Conservation (phyloP, 2,888 invertebrate species). For the Eugnorisma glareosa region DNA sequence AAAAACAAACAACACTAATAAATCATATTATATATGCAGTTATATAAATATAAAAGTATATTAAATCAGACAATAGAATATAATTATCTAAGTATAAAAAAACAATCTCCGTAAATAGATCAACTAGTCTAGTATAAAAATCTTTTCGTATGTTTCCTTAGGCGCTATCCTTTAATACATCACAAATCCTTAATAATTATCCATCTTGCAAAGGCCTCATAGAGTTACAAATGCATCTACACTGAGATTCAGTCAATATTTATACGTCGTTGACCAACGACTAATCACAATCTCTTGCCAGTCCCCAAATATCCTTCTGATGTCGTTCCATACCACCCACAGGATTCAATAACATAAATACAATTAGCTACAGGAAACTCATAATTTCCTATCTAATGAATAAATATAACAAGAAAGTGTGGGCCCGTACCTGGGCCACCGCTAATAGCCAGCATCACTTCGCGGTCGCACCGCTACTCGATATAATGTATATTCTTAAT, state of each 20-base stretch:
- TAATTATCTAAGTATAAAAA: slow-evolving; percentile 91
- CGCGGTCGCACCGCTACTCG: slow-evolving; percentile 90
- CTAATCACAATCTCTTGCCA: slow-evolving; percentile 91
- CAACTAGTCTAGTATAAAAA: slow-evolving; percentile 91
- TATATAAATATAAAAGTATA: slow-evolving; percentile 90
- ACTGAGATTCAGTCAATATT: slow-evolving; percentile 91
- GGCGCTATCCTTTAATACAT: slow-evolving; percentile 91
- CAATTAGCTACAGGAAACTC: slow-evolving; percentile 90
- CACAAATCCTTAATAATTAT: slow-evolving; percentile 91
- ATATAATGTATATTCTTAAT: slow-evolving; percentile 84
- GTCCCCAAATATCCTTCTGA: slow-evolving; percentile 87
- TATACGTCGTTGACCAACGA: slow-evolving; percentile 91
- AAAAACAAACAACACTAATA: slow-evolving; percentile 91
- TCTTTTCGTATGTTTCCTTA: slow-evolving; percentile 91
- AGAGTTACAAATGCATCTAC: slow-evolving; percentile 91
- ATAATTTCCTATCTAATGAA: slow-evolving; percentile 90
- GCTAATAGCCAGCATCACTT: slow-evolving; percentile 88
- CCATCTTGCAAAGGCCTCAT: slow-evolving; percentile 91
- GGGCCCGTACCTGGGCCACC: slow-evolving; percentile 81
- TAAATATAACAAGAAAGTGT: slow-evolving; percentile 89
- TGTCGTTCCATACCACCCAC: slow-evolving; percentile 88
- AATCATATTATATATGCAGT: slow-evolving; percentile 88
- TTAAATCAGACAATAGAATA: slow-evolving; percentile 91
- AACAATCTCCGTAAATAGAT: slow-evolving; percentile 91
- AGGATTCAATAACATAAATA: slow-evolving; percentile 90